Evolutionary conservation across 2,113 vertebrate genomes (phyloP).

Genomic region (Balaeniceps rex): DNA sequence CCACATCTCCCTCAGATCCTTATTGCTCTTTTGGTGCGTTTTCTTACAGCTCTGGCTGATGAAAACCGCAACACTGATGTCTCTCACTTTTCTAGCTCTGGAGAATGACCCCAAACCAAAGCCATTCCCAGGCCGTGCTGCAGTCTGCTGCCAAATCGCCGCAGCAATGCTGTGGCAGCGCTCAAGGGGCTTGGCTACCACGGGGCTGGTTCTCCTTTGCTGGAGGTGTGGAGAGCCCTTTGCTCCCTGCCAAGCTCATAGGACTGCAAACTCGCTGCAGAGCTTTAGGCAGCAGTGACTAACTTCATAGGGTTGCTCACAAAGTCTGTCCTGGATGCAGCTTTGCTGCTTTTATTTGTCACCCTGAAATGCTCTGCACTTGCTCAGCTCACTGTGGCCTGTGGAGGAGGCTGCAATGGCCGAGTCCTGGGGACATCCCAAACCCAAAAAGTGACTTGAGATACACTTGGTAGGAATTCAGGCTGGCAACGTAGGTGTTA

Average conservation of each 20-base stretch:
- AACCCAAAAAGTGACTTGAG: neutral
- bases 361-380: neutral
- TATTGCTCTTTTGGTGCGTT: neutral
- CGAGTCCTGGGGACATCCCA: neutral
- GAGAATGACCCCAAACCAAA: neutral
- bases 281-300: neutral
- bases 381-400: neutral
- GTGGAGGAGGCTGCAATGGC: neutral
- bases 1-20: neutral
- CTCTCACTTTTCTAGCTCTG: neutral
- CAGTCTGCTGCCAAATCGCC: neutral
- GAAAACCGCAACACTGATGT: neutral
- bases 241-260: neutral
- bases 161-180: neutral
- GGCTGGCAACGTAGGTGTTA: neutral
- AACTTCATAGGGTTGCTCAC: neutral
- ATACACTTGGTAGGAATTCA: neutral
- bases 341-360: neutral
- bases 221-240: neutral
- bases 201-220: neutral
- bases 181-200: rapidly evolving
- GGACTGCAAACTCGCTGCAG: neutral
- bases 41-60: neutral
- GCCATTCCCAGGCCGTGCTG: neutral
- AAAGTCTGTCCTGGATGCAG: neutral